Base-by-base conservation (phyloP, 2,888 invertebrate genomes). In the Dicyrtomina minuta region DNA sequence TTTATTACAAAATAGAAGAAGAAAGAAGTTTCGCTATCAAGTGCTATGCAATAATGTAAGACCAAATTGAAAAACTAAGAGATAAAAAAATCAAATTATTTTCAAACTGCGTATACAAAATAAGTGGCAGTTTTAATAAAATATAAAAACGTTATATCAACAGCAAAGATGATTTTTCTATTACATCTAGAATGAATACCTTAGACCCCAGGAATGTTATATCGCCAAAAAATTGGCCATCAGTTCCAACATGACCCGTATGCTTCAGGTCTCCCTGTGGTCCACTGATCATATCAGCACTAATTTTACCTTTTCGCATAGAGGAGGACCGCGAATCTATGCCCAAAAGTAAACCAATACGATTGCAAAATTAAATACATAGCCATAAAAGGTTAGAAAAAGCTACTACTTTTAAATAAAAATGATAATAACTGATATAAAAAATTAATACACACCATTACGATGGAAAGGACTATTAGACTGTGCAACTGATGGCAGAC, bases 231-330 rank as follows among this genome's bases (percentile, higher is more conserved):
- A 93, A 93, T 33, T 95, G 94, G 0, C 98, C 98, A 82, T 99
- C 98, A 53, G 96, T 86, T 0, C 98, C 98, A 13, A 99, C 94
- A 81, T 99, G 99, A 10, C 89, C 89, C 0, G 96, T 98, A 81
- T 99, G 99, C 80, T 96, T 93, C 22, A 98, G 88, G 82, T 98
- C 97, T 46, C 95, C 96, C 81, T 97, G 96, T 0, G 99, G 98
- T 71, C 92, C 90, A 59, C 96, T 96, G 80, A 98, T 99, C 96
- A 96, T 94, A 81, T 91, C 92, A 10, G 92, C 89, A 70, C 91
- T 87, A 67, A 95, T 85, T 76, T 89, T 89, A 65, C 91, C 84
- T 80, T 86, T 71, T 49, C 78, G 61, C 72, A 78, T 70, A 1
- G 78, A 78, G 1, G 78, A 78, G 3, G 75, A 74, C 58, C 77